phyloP scores from a whole-genome alignment of 2,888 invertebrate genomes.

The Netelia inedita region DNA sequence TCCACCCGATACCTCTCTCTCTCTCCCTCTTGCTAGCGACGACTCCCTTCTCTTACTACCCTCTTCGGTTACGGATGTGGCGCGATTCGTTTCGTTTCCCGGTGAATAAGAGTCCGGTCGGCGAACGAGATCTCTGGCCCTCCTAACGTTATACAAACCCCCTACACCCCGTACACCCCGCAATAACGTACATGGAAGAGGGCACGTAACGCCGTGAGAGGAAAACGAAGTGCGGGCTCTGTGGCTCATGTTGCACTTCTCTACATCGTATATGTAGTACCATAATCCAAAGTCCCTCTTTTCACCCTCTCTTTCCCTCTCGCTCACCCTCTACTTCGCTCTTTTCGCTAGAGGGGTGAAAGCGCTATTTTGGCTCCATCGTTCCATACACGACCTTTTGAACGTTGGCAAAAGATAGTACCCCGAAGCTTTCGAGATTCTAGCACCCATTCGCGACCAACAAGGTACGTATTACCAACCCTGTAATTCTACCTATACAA shows the following conservation, averaged over 20 bases:
- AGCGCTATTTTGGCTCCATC: conserved; percentile 21
- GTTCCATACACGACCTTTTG: neutral
- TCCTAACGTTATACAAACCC: conserved; percentile 40
- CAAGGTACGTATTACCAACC: neutral
- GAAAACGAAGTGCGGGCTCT: conserved; percentile 58
- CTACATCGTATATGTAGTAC: conserved; percentile 37
- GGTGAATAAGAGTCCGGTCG: conserved; percentile 57
- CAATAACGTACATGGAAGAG: conserved; percentile 66
- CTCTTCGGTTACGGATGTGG: conserved; percentile 68
- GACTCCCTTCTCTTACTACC: conserved; percentile 24
- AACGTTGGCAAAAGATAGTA: conserved; percentile 11
- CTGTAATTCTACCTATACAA: neutral
- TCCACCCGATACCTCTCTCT: conserved; percentile 34
- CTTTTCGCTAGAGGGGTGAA: conserved; percentile 1
- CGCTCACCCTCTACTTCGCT: conserved; percentile 2
- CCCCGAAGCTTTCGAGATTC: conserved; percentile 8
- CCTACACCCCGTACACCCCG: conserved; percentile 55
- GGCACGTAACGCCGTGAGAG: conserved; percentile 65
- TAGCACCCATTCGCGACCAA: conserved; percentile 5
- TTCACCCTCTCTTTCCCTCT: conserved; percentile 2
- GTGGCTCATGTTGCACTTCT: conserved; percentile 41
- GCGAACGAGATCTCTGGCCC: conserved; percentile 40
- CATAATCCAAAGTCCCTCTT: conserved; percentile 45
- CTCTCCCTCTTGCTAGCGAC: conserved; percentile 11
- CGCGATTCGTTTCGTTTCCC: conserved; percentile 68